These are phyloP conservation scores for Chaetops frenatus DNA, from an alignment of 2,113 vertebrate species.

Conservation along the genomic window DNA sequence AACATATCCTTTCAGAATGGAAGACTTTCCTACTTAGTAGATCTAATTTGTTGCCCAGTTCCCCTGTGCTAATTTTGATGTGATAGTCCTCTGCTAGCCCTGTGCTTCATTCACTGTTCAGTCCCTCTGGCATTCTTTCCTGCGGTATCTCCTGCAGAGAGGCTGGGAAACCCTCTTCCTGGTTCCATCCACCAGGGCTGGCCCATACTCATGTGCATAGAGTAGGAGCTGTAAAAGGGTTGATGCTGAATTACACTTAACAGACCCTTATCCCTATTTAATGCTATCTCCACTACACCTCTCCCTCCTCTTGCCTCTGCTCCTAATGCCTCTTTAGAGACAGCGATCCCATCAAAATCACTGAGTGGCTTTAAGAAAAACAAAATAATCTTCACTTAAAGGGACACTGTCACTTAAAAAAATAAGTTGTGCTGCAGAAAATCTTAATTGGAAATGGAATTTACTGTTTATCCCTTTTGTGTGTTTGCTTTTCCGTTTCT, in stretches of 20 bases:
- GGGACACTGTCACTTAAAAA: conserved; percentile 60
- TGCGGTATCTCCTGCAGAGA: background rate
- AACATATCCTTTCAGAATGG: background rate
- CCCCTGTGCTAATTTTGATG: background rate
- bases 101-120: background rate
- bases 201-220: background rate
- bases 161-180: background rate
- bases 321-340: conserved; percentile 36
- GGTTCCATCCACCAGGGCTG: background rate
- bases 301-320: conserved; percentile 24
- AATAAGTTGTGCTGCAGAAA: background rate
- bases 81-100: background rate
- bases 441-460: background rate
- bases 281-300: conserved; percentile 1
- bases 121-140: background rate
- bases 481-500: background rate
- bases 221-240: conserved; percentile 74
- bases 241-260: conserved; percentile 65
- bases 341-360: conserved; percentile 24
- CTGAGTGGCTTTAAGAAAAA: conserved; percentile 24
- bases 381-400: conserved; percentile 49
- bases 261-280: conserved; percentile 14
- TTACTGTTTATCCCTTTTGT: background rate
- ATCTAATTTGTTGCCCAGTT: background rate
- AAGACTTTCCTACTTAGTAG: background rate